These are phyloP conservation scores for Cyclophora albipunctata DNA, from an alignment of 2,888 invertebrate species.

Conservation along the genomic window DNA sequence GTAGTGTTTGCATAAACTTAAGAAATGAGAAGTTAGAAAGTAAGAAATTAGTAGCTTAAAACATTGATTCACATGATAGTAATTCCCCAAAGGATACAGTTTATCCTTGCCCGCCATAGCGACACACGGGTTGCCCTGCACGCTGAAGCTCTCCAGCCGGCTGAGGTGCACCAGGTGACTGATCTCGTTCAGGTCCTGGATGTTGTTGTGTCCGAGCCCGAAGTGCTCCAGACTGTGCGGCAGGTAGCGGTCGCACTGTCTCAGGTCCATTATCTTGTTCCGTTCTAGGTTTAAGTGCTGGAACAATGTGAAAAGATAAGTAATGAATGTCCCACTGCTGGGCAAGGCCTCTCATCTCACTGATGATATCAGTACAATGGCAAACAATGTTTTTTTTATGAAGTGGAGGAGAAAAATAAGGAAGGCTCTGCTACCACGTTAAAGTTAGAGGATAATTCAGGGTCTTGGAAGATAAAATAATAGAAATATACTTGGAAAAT, in stretches of 20 bases:
- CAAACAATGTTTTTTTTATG: too few relatives aligned
- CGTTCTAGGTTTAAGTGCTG: conserved; percentile 90
- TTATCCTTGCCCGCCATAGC: conserved; percentile 82
- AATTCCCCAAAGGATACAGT: conserved; percentile 80
- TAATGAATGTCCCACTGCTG: not conserved
- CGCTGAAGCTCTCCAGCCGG: conserved; percentile 86
- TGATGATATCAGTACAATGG: too few relatives aligned
- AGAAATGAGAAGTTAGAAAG: too few relatives aligned
- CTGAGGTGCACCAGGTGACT: conserved; percentile 85
- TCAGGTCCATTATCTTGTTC: conserved; percentile 87
- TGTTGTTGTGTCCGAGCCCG: conserved; percentile 87
- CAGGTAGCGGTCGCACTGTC: conserved; percentile 88
- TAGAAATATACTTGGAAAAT: too few relatives aligned
- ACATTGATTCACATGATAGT: too few relatives aligned
- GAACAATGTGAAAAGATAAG: conserved; percentile 12
- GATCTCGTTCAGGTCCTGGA: conserved; percentile 90
- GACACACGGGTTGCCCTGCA: conserved; percentile 92
- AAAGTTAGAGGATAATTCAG: too few relatives aligned
- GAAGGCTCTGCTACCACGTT: too few relatives aligned
- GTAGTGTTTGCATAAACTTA: too few relatives aligned
- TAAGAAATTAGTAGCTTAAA: too few relatives aligned
- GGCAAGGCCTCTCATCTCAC: not conserved
- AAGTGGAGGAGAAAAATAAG: too few relatives aligned
- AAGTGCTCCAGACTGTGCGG: conserved; percentile 84
- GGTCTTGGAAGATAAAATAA: too few relatives aligned